Conservation (phyloP, 2,888 invertebrate genomes). For the Parelbella ahira region DNA sequence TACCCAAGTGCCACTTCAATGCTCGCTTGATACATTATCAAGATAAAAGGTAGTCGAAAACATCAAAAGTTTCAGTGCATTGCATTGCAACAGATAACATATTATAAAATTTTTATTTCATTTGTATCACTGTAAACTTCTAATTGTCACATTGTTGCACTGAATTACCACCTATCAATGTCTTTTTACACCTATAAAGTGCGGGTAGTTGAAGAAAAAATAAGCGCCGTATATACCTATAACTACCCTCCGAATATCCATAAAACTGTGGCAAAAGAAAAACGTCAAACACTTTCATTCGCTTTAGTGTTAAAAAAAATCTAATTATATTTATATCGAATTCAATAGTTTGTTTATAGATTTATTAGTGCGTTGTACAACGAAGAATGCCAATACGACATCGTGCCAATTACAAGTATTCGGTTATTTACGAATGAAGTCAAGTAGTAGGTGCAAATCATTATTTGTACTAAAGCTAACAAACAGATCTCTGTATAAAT, state of each 20-base stretch:
- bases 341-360: conserved; percentile 16
- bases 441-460: conserved; percentile 28
- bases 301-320: too few relatives aligned
- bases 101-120: not conserved
- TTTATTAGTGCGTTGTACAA: conserved; percentile 17
- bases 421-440: conserved; percentile 34
- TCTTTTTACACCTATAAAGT: too few relatives aligned
- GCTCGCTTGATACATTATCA: conserved; percentile 9
- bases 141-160: too few relatives aligned
- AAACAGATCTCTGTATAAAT: not conserved
- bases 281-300: too few relatives aligned
- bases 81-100: not conserved
- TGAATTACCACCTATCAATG: too few relatives aligned
- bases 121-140: too few relatives aligned
- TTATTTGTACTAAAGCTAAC: conserved; percentile 17
- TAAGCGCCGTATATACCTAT: too few relatives aligned
- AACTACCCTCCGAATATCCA: too few relatives aligned
- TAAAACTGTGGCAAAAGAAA: too few relatives aligned
- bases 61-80: conserved; percentile 8
- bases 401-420: conserved; percentile 36
- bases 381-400: conserved; percentile 28
- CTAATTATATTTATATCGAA: not conserved
- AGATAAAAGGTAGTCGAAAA: conserved; percentile 18
- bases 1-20: conserved; percentile 18
- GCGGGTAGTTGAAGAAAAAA: too few relatives aligned